Evolutionary conservation across 2,888 invertebrate genomes (phyloP).

Genomic region (Drosophila mimetica): DNA sequence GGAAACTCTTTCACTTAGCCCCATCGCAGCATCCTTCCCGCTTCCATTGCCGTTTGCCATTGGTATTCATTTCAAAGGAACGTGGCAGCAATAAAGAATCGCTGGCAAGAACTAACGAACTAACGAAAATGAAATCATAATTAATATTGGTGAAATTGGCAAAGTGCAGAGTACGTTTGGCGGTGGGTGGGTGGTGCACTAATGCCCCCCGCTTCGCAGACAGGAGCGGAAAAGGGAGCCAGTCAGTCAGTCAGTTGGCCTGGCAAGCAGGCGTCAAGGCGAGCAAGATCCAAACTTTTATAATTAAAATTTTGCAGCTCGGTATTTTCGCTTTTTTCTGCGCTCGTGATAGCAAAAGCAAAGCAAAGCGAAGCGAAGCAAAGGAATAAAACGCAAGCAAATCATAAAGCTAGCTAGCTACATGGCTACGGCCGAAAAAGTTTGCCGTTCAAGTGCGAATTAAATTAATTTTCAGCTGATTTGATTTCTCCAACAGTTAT

Average conservation of each 20-base stretch:
- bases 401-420: constrained; percentile 60
- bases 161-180: constrained; percentile 34
- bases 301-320: constrained; percentile 76
- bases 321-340: constrained; percentile 25
- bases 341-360: no score
- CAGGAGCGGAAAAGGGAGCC: constrained; percentile 7
- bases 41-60: constrained; percentile 14
- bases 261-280: constrained; percentile 55
- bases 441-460: constrained; percentile 69
- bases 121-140: constrained; percentile 67
- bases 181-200: constrained; percentile 24
- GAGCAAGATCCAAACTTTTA: constrained; percentile 73
- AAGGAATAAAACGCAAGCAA: constrained; percentile 46
- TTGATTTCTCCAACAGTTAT: constrained; percentile 67
- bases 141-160: constrained; percentile 75
- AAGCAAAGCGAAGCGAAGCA: no score
- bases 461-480: constrained; percentile 80
- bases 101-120: constrained; percentile 37
- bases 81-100: constrained; percentile 25
- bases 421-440: constrained; percentile 57
- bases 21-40: background rate
- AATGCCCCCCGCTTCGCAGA: constrained; percentile 40
- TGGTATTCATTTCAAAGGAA: constrained; percentile 40
- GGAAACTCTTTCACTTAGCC: constrained; percentile 46
- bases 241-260: constrained; percentile 36